Percentiles rank a stretch among this genome's conserved stretches.
Evolutionary conservation across 2,888 invertebrate genomes (phyloP).

Genomic region (Drosophila nr. fundita): DNA sequence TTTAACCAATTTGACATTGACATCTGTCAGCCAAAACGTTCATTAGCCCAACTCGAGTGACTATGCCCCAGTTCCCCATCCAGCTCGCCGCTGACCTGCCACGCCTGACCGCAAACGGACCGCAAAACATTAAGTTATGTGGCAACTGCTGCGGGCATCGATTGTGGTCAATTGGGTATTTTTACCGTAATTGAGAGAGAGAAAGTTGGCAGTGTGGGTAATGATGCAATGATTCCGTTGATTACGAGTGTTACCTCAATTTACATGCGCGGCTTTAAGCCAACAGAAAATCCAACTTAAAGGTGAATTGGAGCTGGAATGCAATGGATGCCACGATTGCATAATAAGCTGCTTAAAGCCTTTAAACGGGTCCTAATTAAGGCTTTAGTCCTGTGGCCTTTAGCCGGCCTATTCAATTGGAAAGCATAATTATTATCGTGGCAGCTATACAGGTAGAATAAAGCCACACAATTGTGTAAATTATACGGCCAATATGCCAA

Average conservation of each 20-base stretch:
- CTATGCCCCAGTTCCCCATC: background rate
- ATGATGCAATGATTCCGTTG: constrained; percentile 3
- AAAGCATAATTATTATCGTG: constrained; percentile 64
- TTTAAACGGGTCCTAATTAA: constrained; percentile 11
- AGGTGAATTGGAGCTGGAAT: background rate
- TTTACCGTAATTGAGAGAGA: constrained; percentile 44
- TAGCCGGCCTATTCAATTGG: constrained; percentile 51
- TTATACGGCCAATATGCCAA: constrained; percentile 67
- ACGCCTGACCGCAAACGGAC: constrained; percentile 56
- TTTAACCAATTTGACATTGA: constrained; percentile 75
- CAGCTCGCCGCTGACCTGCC: background rate
- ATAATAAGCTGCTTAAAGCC: constrained; percentile 31
- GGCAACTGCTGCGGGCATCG: constrained; percentile 62
- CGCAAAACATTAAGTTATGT: constrained; percentile 81
- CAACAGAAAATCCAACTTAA: background rate
- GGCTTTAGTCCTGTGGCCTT: constrained; percentile 2
- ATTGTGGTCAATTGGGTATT: constrained; percentile 70
- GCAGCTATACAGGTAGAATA: constrained; percentile 32
- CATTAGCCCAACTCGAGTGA: constrained; percentile 38
- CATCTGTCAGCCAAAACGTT: constrained; percentile 56
- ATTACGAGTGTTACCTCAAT: constrained; percentile 18
- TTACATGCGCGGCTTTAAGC: constrained; percentile 21
- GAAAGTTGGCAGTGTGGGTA: constrained; percentile 12
- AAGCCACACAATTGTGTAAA: constrained; percentile 48
- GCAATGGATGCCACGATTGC: background rate